Evolutionary conservation across 2,888 invertebrate species (phyloP), one percentile per base, ranked within the genome.

Genomic region (Eugnorisma glareosa): DNA sequence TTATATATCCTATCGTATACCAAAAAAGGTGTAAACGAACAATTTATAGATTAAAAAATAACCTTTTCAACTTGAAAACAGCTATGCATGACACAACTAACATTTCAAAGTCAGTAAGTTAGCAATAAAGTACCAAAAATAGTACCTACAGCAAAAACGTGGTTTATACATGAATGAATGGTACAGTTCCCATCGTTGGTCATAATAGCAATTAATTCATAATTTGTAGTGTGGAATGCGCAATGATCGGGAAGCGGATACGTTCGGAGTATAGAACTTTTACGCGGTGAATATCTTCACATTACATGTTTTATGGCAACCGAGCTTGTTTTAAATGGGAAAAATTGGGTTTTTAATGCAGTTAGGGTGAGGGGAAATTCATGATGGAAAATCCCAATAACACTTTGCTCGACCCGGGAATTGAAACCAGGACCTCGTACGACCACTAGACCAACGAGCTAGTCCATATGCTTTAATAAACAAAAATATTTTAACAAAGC

Each of bases 171-270:
- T 87, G 77, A 80, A 80, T 76, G 80, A 77, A 67, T 80, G 45
- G 79, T 85, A 88, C 77, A 71, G 83, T 90, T 92, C 92, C 89
- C 91, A 92, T 84, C 84, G 85, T 83, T 81, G 78, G 79, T 83
- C 73, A 88, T 86, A 87, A 90, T 87, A 73, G 76, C 89, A 89
- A 91, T 91, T 91, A 89, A 91, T 89, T 90, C 73, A 83, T 89
- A 86, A 90, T 89, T 40, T 83, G 83, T 73, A 51, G 81, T 81
- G 83, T 87, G 89, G 89, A 77, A 61, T 84, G 88, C 88, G 85
- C 69, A 54, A 79, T 75, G 67, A 81, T 83, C 85, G 85, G 40
- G 35, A 63, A 57, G 66, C 28, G 61, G 59, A 11, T n/a, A 48
- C 48, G 37, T 21, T 21, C 31, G 48, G 28, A 59, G n/a, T 43